Evolutionary conservation across 2,888 invertebrate genomes (phyloP).

Genomic region (Aproaerema taeniolella): DNA sequence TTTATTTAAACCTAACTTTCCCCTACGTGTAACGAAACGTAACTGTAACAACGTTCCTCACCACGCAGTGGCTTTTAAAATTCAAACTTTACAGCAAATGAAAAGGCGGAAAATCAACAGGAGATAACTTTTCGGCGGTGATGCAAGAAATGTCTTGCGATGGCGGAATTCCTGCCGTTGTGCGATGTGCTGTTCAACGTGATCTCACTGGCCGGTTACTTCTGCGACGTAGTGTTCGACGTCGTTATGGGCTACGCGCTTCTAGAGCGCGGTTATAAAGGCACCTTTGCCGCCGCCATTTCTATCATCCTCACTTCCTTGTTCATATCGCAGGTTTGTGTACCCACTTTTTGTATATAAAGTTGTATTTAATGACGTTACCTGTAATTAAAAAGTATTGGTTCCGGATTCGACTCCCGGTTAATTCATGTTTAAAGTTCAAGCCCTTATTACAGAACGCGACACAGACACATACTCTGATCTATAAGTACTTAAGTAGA

Average conservation of each 20-base stretch:
- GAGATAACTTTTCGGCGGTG: neutral
- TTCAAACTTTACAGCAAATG: constrained; percentile 26
- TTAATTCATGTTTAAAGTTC: too few relatives aligned
- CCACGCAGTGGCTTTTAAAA: constrained; percentile 10
- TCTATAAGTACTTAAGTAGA: too few relatives aligned
- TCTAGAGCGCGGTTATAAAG: constrained; percentile 80
- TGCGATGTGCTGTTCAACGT: constrained; percentile 95
- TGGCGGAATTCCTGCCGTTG: constrained; percentile 92
- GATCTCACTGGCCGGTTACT: constrained; percentile 92
- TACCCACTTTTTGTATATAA: too few relatives aligned
- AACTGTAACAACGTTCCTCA: constrained; percentile 8
- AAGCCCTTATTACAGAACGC: too few relatives aligned
- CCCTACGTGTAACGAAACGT: constrained; percentile 3
- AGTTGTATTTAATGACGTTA: too few relatives aligned
- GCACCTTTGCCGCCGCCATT: constrained; percentile 82
- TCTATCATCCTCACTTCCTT: constrained; percentile 84
- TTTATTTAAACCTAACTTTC: too few relatives aligned
- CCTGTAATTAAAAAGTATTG: too few relatives aligned
- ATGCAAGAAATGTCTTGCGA: constrained; percentile 62
- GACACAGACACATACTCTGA: too few relatives aligned
- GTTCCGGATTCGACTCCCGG: too few relatives aligned
- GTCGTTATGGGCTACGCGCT: constrained; percentile 91
- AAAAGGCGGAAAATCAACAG: constrained; percentile 21
- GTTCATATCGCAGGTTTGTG: constrained; percentile 82
- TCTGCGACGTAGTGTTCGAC: constrained; percentile 94